phyloP scores from a whole-genome alignment of 2,113 vertebrate genomes.

The Hippolais icterina region DNA sequence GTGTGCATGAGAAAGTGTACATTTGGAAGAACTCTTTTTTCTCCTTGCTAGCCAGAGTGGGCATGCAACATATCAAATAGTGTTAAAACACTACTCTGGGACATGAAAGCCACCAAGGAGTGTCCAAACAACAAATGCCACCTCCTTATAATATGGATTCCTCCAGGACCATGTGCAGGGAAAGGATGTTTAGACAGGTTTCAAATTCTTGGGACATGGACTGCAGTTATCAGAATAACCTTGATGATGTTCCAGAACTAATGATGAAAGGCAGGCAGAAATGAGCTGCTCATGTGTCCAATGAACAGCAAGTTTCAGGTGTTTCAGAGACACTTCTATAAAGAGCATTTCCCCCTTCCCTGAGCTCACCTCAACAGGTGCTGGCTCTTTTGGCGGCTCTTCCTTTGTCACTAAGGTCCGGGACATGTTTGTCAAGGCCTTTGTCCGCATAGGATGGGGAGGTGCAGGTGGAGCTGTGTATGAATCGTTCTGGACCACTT shows the following conservation, averaged over 20 bases:
- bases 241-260: not conserved
- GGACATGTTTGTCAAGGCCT: constrained; percentile 82
- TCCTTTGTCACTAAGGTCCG: constrained; percentile 84
- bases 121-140: not conserved
- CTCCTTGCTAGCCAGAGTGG: not conserved
- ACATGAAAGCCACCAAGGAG: not conserved
- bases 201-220: not conserved
- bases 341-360: not conserved
- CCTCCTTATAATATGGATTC: not conserved
- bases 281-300: not conserved
- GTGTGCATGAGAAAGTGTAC: not conserved
- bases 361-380: constrained; percentile 71
- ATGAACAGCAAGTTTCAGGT: not conserved
- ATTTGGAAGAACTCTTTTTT: not conserved
- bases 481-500: constrained; percentile 95
- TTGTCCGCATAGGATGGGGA: constrained; percentile 72
- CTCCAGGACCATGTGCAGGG: not conserved
- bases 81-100: not conserved
- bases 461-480: constrained; percentile 86
- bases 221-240: not conserved
- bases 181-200: not conserved
- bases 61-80: not conserved
- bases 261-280: not conserved
- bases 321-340: not conserved
- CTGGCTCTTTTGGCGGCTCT: constrained; percentile 77